phyloP scores from a whole-genome alignment of 2,113 vertebrate species.

The Odocoileus hemionus region DNA sequence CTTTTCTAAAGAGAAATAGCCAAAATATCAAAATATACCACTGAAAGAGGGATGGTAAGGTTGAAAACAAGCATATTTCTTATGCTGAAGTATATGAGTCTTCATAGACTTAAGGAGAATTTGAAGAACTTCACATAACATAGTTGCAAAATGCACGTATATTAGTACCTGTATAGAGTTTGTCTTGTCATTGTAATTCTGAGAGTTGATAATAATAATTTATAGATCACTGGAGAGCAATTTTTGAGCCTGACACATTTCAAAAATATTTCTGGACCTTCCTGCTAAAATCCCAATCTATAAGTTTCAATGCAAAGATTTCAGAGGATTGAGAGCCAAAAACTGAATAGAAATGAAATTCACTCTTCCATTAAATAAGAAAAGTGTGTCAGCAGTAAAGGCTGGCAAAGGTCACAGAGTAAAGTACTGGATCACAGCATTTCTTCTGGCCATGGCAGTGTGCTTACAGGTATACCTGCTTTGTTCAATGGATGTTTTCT shows the following conservation, averaged over 20 bases:
- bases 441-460: not conserved
- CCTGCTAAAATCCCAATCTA: not conserved
- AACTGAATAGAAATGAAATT: not conserved
- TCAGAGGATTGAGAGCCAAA: not conserved
- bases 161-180: not conserved
- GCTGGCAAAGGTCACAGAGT: not conserved
- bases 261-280: not conserved
- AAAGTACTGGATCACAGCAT: not conserved
- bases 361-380: not conserved
- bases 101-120: not conserved
- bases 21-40: not conserved
- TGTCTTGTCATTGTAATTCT: not conserved
- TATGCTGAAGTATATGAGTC: not conserved
- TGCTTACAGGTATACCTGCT: not conserved
- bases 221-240: not conserved
- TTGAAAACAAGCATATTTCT: not conserved
- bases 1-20: not conserved
- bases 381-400: not conserved
- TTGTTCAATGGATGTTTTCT: not conserved
- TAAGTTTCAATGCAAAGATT: not conserved
- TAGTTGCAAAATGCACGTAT: not conserved
- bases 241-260: slow-evolving; percentile 4
- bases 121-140: not conserved
- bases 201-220: slow-evolving; percentile 9
- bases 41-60: not conserved